Evolutionary conservation across 2,888 invertebrate genomes (phyloP).

Genomic region (Oligia strigilis): DNA sequence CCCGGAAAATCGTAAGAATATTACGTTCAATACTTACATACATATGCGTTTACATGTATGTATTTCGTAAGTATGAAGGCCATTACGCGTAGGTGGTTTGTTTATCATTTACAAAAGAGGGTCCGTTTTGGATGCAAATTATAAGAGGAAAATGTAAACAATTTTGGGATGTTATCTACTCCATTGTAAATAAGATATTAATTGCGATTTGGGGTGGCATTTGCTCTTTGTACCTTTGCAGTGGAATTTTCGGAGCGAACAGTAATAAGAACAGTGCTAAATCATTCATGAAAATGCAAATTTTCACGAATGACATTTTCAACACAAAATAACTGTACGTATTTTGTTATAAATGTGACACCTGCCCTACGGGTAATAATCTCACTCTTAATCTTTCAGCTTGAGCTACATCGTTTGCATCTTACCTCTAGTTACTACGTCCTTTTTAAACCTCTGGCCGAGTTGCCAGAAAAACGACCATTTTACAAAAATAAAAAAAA

Average conservation of each 20-base stretch:
- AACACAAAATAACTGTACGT: neutral
- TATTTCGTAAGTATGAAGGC: conserved; percentile 19
- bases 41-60: neutral
- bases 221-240: conserved; percentile 40
- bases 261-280: conserved; percentile 21
- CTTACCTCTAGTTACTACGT: no score
- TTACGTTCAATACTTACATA: conserved; percentile 30
- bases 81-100: conserved; percentile 17
- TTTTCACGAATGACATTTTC: neutral
- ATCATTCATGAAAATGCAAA: conserved; percentile 37
- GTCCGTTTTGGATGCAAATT: conserved; percentile 4
- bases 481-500: neutral
- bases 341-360: conserved; percentile 9
- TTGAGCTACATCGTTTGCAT: neutral
- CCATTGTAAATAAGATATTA: conserved; percentile 39
- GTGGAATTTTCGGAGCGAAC: conserved; percentile 26
- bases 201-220: conserved; percentile 26
- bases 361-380: neutral
- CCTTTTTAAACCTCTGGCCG: no score
- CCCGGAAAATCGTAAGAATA: conserved; percentile 63
- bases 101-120: conserved; percentile 28
- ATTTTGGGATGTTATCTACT: conserved; percentile 20
- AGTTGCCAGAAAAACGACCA: rapidly evolving
- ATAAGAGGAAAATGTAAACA: conserved; percentile 30
- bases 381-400: neutral